Evolutionary conservation across 2,113 vertebrate genomes (phyloP), one percentile per base, ranked within the genome.

Genomic region (Megalops atlanticus): DNA sequence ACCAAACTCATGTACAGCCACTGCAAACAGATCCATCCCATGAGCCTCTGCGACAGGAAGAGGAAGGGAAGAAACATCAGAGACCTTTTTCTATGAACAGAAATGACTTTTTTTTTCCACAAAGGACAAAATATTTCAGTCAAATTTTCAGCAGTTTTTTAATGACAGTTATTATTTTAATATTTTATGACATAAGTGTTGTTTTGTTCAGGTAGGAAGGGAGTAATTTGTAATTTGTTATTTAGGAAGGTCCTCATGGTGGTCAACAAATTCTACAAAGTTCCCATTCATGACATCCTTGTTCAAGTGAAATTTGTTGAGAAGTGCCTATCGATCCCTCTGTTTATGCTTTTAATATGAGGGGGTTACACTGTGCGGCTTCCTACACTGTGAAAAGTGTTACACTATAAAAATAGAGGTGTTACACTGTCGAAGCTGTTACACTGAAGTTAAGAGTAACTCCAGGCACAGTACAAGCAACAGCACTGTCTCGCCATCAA

Each of bases 1-100:
- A 47, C 98, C 98, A 6, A 99, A 99, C 87, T 98, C 98, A 0
- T 99, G 98, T 43, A 99, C 96, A 0, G 98, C 98, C 33, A 99
- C 98, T 0, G 98, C 96, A 49, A 98, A 99, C 36, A 99, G 91
- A 86, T 99, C 98, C 96, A 97, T 96, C 38, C 97, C 96, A 0
- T 96, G 95, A n/a, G 95, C 87, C 10, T 98, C 97, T 95, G 81
- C 82, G 76, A 54, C 69, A 54, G 45, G 43, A 43, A 81, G 16
- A 83, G 36, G 74, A 78, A 84, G 21, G 71, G 43, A 81, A 18
- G 47, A 31, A 80, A 1, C 18, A 18, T 8, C 74, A 18, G 3
- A 5, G 6, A 68, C 0, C 31, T 74, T 27, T 35, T 71, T 45
- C 43, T 6, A 45, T 45, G 4, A 45, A 45, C 4, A 45, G n/a